Percentiles rank a stretch among this genome's conserved stretches.
Evolutionary conservation across 2,888 invertebrate genomes (phyloP).

Genomic region (Tenthredo livida): DNA sequence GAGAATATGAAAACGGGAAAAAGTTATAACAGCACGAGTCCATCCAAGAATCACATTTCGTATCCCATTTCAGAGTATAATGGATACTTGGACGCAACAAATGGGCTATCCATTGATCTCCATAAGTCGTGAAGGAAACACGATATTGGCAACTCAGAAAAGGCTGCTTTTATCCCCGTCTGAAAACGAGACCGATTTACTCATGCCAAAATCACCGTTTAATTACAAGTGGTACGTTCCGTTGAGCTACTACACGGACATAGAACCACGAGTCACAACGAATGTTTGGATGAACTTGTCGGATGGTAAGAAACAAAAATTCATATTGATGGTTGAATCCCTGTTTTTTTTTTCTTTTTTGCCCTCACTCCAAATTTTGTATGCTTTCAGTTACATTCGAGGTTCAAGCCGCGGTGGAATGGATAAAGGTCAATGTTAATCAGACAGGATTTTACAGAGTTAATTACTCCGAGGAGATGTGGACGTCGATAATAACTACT

Average conservation of each 20-base stretch:
- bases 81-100: constrained; percentile 91
- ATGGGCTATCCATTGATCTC: constrained; percentile 91
- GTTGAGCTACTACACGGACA: constrained; percentile 87
- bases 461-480: constrained; percentile 86
- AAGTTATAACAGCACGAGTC: background rate
- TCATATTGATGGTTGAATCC: background rate
- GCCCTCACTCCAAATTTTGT: constrained; percentile 33
- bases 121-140: constrained; percentile 82
- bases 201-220: constrained; percentile 79
- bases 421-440: constrained; percentile 92
- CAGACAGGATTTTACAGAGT: constrained; percentile 92
- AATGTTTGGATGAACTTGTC: constrained; percentile 91
- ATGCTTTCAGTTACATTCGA: constrained; percentile 80
- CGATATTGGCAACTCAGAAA: constrained; percentile 85
- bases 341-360: background rate
- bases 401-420: constrained; percentile 83
- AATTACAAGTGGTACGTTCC: constrained; percentile 89
- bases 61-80: constrained; percentile 80
- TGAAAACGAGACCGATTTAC: constrained; percentile 80
- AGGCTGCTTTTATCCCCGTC: constrained; percentile 80
- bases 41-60: background rate
- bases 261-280: constrained; percentile 80
- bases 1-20: background rate
- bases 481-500: constrained; percentile 84
- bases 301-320: constrained; percentile 81